phyloP scores from a whole-genome alignment of 30 jellyfish, hydroid and myxozoan genomes.

The Aurelia aurita region DNA sequence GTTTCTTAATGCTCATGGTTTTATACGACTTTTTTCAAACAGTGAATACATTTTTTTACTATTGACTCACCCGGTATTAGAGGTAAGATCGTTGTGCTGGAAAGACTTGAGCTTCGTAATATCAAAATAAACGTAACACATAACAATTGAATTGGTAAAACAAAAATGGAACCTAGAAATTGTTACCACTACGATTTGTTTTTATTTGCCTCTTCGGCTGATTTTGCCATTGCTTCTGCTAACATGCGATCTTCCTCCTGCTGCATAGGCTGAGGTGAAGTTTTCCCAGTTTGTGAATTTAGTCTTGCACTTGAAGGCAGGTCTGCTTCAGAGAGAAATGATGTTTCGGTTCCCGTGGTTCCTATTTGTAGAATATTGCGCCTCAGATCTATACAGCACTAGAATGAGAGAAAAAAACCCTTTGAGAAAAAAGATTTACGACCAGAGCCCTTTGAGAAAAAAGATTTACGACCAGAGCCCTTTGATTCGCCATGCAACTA shows the following conservation, averaged over 20 bases:
- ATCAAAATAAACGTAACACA: not conserved
- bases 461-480: too few relatives aligned
- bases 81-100: too few relatives aligned
- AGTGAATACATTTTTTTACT: too few relatives aligned
- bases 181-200: conserved; percentile 7
- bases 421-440: too few relatives aligned
- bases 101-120: not conserved
- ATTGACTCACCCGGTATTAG: too few relatives aligned
- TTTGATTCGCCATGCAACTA: too few relatives aligned
- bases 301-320: conserved; percentile 95
- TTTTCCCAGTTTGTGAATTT: conserved; percentile 57
- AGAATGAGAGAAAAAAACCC: conserved; percentile 6
- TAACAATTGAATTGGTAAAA: not conserved
- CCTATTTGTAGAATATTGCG: conserved; percentile 86
- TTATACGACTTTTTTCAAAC: too few relatives aligned
- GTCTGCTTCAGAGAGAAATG: conserved; percentile 92
- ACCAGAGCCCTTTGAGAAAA: too few relatives aligned
- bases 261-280: conserved; percentile 62
- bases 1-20: too few relatives aligned
- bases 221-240: conserved; percentile 91
- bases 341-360: conserved; percentile 89
- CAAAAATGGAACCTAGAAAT: not conserved
- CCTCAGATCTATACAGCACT: conserved; percentile 98
- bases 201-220: conserved; percentile 62
- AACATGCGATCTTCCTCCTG: conserved; percentile 94